Base-by-base conservation (phyloP, 2,113 vertebrate species). In the Sinocyclocheilus maitianheensis region DNA sequence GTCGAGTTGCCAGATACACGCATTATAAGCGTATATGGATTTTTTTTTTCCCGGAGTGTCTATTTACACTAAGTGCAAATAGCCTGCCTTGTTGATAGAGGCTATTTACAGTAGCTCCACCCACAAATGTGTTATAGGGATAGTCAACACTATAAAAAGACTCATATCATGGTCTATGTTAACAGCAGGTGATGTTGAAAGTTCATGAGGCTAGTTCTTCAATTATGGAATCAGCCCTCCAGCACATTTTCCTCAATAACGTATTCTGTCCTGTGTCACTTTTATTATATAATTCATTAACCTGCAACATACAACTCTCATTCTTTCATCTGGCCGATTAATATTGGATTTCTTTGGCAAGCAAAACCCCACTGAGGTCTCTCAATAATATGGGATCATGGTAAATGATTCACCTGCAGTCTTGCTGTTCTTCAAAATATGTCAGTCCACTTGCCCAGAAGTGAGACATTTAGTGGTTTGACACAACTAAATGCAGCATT, bases 131-230 rank as follows among this genome's bases (percentile, higher is more conserved):
- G 26, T 26, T 26, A 26, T 26, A 26, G 26, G 26, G 26, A 26
- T 26, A 26, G 26, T 26, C 26, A 26, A 26, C 26, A 26, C 26
- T 26, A 26, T 26, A 26, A 26, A 26, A 26, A 26, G 26, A 26
- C 26, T 26, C 26, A 26, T 26, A 26, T 26, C 26, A 26, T 26
- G 26, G 60, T 81, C 74, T 48, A n/a, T 65, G 34, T 40, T 48
- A 78, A 37, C 75, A 87, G 75, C 75, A 87, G 86, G 74, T 67
- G 74, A 77, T 58, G 48, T 60, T 79, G 16, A 58, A 83, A 83
- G 67, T 40, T 72, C 24, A 78, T 48, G 40, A 85, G 75, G 3
- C 51, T 69, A 24, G n/a, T 34, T 34, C 46, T 34, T 77, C 2
- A 77, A 51, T 67, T 78, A 34, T 78, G 51, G 26, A 85, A 26